Conservation (phyloP, 2,113 vertebrate genomes). For the Takifugu flavidus region DNA sequence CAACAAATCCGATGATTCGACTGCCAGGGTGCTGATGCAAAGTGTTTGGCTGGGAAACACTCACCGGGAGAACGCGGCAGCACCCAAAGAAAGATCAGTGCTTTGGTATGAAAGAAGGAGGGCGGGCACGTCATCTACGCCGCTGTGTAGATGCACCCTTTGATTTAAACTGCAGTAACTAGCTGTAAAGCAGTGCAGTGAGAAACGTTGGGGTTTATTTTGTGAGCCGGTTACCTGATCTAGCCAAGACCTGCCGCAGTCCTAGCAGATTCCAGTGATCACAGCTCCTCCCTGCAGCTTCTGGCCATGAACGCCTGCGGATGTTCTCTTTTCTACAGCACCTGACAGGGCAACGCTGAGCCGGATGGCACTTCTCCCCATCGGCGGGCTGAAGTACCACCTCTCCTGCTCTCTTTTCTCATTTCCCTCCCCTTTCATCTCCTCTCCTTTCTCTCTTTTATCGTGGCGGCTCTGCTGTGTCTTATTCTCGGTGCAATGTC, state of each 20-base stretch:
- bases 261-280: constrained; percentile 54
- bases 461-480: constrained; percentile 1
- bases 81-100: too few relatives aligned
- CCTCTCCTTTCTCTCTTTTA: constrained; percentile 24
- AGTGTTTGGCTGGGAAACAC: too few relatives aligned
- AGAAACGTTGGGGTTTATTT: constrained; percentile 16
- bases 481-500: constrained; percentile 48
- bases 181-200: neutral
- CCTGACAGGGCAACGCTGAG: constrained; percentile 37
- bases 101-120: too few relatives aligned
- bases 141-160: too few relatives aligned
- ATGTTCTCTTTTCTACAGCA: constrained; percentile 18
- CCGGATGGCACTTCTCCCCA: constrained; percentile 23
- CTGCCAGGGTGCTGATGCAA: too few relatives aligned
- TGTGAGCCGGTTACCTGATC: constrained; percentile 44
- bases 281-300: constrained; percentile 30
- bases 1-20: too few relatives aligned
- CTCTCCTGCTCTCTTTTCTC: constrained; percentile 13
- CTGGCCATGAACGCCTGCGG: constrained; percentile 20
- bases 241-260: constrained; percentile 47
- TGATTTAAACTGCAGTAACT: too few relatives aligned
- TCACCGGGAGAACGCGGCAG: too few relatives aligned
- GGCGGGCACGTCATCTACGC: too few relatives aligned
- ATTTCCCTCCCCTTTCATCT: constrained; percentile 23
- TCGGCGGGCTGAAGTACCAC: constrained; percentile 17